Conservation (phyloP, 2,113 vertebrate genomes). For the Cryptomyrus ogoouensis region DNA sequence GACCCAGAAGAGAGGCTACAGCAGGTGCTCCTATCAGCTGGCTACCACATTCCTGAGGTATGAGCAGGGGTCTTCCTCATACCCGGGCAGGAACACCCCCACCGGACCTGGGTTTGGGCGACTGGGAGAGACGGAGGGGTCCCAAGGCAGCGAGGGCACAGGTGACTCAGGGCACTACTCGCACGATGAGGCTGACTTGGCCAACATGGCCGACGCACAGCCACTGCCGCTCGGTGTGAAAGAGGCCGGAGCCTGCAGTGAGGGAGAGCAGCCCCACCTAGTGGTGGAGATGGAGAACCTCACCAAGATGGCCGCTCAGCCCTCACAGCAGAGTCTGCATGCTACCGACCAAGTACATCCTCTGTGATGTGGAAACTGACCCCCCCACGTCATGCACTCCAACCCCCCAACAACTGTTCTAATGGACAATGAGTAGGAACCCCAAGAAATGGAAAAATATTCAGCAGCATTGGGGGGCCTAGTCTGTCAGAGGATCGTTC, state of each 20-base stretch:
- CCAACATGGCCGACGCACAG: slow-evolving; percentile 47
- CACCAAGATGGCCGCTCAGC: slow-evolving; percentile 22
- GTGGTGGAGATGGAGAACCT: slow-evolving; percentile 30
- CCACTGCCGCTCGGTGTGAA: slow-evolving; percentile 26
- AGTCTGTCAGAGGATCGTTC: slow-evolving; percentile 50
- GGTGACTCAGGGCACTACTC: slow-evolving; percentile 88
- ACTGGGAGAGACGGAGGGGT: slow-evolving; percentile 66
- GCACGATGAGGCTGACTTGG: slow-evolving; percentile 75
- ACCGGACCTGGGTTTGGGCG: slow-evolving; percentile 56
- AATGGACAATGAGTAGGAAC: slow-evolving; percentile 37
- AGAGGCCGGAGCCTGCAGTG: background rate
- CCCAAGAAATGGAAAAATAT: slow-evolving; percentile 30
- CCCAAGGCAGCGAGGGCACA: slow-evolving; percentile 78
- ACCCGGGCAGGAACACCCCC: slow-evolving; percentile 45
- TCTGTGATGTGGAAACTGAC: slow-evolving; percentile 17
- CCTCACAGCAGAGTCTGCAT: slow-evolving; percentile 34
- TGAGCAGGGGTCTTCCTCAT: slow-evolving; percentile 40
- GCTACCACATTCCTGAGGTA: slow-evolving; percentile 61
- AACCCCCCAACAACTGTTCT: background rate
- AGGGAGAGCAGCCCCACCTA: slow-evolving; percentile 36
- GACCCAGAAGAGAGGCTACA: slow-evolving; percentile 57
- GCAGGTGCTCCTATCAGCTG: slow-evolving; percentile 63
- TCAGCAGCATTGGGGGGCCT: slow-evolving; percentile 31
- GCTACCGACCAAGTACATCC: slow-evolving; percentile 19
- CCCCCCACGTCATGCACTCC: background rate